Base-by-base conservation (phyloP, 2,113 vertebrate genomes). In the Phrynosoma blainvillii region DNA sequence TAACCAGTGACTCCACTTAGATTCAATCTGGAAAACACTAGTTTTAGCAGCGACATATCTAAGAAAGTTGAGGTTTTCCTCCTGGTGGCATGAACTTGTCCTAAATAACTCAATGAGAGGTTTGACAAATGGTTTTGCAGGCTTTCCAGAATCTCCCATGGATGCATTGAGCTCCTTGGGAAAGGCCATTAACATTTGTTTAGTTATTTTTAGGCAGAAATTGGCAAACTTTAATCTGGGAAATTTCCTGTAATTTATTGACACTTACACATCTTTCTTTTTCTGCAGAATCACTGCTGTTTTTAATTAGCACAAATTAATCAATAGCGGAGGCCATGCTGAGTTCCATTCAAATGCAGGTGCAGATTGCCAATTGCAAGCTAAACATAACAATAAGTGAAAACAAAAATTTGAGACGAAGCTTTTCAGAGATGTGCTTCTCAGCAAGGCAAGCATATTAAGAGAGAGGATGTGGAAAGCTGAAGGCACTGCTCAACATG, bases 221-320 rank as follows among this genome's bases (percentile, higher is more conserved):
- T 87, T 95, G 94, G 93, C 94, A 95, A 94, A 95, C 90, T 94
- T 93, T 93, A 95, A 94, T 94, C 89, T 94, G 92, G 59, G 88
- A 93, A 94, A 89, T 95, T 95, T 94, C 85, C 92, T 90, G 84
- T 94, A 94, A 96, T 95, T 95, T 96, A 95, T 96, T 95, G 95
- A 96, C 95, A 95, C 94, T 95, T 94, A 94, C 91, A 88, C 91
- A 93, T 95, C 94, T 95, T 94, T 93, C 91, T 94, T 91, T 88
- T 92, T 91, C 90, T 87, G 89, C 90, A 92, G 92, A 93, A 95
- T 93, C 94, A 90, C 95, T 90, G 94, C 93, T 93, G 94, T 89
- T 94, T 95, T 96, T 95, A 96, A 96, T 96, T 96, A 96, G 95
- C 20, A 0, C 92, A 95, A 95, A 96, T 96, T 94, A 96, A 96